Conservation (phyloP, 2,888 invertebrate species). For the Trypoxylon attenuatum region DNA sequence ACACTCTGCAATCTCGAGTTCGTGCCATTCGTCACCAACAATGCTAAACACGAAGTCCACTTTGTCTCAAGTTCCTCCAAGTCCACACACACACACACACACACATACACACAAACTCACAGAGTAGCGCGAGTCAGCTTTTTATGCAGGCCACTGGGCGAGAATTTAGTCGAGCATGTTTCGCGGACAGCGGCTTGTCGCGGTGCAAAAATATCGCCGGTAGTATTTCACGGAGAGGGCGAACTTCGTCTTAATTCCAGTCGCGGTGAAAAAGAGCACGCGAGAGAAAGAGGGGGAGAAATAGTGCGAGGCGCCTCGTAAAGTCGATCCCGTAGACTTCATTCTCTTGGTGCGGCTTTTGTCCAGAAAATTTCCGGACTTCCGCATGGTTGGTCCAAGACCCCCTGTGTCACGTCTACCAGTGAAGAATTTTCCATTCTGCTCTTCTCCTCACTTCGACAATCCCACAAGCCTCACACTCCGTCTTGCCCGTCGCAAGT, state of each 20-base stretch:
- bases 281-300: no score
- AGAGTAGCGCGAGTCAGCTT: not conserved
- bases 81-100: not conserved
- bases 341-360: conserved; percentile 25
- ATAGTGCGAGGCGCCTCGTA: not conserved
- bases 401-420: no score
- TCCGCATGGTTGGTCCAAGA: no score
- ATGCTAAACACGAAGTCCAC: not conserved
- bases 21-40: not conserved
- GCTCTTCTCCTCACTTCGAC: no score
- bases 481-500: conserved; percentile 46
- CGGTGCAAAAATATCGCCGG: conserved; percentile 18
- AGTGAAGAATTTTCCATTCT: no score
- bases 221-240: conserved; percentile 19
- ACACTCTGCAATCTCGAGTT: no score
- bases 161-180: not conserved
- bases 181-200: not conserved
- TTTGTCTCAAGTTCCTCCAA: not conserved
- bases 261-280: conserved; percentile 22
- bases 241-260: conserved; percentile 24
- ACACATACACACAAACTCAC: not conserved
- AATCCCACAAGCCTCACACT: conserved; percentile 1
- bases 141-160: not conserved
- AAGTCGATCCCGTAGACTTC: conserved; percentile 28
- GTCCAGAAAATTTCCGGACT: conserved; percentile 34